Base-by-base conservation (phyloP, 2,797 vertebrate species). In the Lophotriccus pileatus region DNA sequence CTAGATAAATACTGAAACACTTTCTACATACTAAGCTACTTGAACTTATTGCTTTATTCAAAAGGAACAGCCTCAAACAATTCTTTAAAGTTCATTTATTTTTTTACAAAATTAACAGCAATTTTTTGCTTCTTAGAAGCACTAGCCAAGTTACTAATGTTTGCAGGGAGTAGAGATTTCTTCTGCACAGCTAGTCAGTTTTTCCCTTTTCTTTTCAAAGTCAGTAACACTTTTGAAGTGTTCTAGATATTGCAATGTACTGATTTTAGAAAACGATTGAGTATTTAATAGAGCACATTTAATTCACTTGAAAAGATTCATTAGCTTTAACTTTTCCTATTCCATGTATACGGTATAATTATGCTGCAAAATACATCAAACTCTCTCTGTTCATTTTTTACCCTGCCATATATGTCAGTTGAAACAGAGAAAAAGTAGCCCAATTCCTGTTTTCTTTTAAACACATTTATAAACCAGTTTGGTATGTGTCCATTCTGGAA, bases 231-330 rank as follows among this genome's bases (percentile, higher is more conserved):
- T 95, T 79, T 70, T 63, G 68, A 76, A 72, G 24, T 74, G 34
- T 46, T 69, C 25, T 62, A 83, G 44, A 53, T 84, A 80, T 18
- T 78, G 37, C 44, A 74, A 14, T 43, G 44, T n/a, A 63, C 63
- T 64, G 36, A 60, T 82, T 93, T 95, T 89, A 89, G 77, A 78
- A 89, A 89, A 75, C 89, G n/a, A 76, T 36, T 9, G 19, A 67
- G 72, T 84, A 25, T 93, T 93, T 91, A 92, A 81, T 76, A 53
- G 23, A 91, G 34, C 14, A 34, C 30, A 63, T 79, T 84, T 92
- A 91, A 79, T 87, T 91, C 44, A 25, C 55, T 81, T 73, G 37
- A 80, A 84, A 90, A 76, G 47, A 81, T 78, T 74, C 37, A 43
- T 50, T 91, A 74, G 23, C 44, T 53, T 81, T 87, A 88, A 73